Conservation (phyloP, 1,140 invertebrate species). For the Atta cephalotes region DNA sequence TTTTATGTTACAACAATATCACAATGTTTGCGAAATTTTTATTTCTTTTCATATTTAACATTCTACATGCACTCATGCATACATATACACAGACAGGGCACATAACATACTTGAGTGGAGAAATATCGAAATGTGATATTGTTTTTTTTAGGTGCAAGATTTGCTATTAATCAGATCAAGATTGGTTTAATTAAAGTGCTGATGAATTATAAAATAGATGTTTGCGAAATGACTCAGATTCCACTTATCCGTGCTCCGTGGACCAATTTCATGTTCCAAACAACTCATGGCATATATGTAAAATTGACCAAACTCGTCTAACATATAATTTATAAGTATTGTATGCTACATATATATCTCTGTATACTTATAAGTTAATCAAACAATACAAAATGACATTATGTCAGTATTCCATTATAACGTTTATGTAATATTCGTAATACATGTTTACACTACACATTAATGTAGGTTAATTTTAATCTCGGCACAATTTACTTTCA, state of each 20-base stretch:
- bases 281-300: constrained; percentile 14
- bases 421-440: neutral
- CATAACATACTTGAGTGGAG: neutral
- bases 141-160: constrained; percentile 57
- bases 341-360: neutral
- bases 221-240: constrained; percentile 59
- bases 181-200: constrained; percentile 56
- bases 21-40: neutral
- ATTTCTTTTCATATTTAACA: neutral
- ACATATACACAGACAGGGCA: neutral
- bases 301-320: constrained; percentile 36
- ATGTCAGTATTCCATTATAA: neutral
- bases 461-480: too few species aligned
- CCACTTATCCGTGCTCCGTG: neutral
- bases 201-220: constrained; percentile 47
- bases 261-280: constrained; percentile 1
- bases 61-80: neutral
- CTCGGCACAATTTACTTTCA: too few species aligned
- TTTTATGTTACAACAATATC: neutral
- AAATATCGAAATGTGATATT: neutral
- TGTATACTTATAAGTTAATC: neutral
- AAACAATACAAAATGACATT: neutral
- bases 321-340: neutral
- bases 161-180: constrained; percentile 43
- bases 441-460: too few species aligned